These are phyloP conservation scores for Anisognathus igniventris DNA, from an alignment of 2,797 vertebrate species.

Conservation along the genomic window DNA sequence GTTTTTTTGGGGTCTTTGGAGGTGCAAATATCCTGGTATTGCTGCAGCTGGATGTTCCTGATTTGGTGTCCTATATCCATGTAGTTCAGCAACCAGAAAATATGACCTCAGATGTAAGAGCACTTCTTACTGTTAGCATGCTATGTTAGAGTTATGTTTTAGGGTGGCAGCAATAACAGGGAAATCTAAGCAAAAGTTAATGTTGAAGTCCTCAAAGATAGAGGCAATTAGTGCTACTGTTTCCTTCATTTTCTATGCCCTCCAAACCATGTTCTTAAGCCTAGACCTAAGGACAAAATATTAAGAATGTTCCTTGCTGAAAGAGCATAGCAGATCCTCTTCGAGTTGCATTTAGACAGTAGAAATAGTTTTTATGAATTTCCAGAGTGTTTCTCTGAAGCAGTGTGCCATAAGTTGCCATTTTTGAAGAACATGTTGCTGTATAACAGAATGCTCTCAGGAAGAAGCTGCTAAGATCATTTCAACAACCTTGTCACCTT, in stretches of 20 bases:
- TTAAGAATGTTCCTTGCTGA: background rate
- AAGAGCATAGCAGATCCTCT: background rate
- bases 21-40: background rate
- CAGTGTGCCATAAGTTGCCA: background rate
- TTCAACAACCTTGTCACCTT: background rate
- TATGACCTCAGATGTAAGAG: background rate
- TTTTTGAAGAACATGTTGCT: background rate
- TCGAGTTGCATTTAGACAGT: background rate
- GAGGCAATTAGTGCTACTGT: background rate
- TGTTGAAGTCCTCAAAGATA: background rate
- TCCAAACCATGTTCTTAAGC: background rate
- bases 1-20: background rate
- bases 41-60: background rate
- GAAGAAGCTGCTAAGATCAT: background rate
- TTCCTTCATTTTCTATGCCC: background rate
- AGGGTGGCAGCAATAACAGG: background rate
- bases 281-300: background rate
- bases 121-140: background rate
- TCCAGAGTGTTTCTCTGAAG: background rate
- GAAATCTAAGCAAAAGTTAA: background rate
- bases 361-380: background rate
- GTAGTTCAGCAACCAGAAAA: background rate
- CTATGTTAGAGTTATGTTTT: background rate
- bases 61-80: background rate
- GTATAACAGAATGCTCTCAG: background rate